phyloP scores from a whole-genome alignment of 2,888 invertebrate genomes.

The Drosophila sordidula region DNA sequence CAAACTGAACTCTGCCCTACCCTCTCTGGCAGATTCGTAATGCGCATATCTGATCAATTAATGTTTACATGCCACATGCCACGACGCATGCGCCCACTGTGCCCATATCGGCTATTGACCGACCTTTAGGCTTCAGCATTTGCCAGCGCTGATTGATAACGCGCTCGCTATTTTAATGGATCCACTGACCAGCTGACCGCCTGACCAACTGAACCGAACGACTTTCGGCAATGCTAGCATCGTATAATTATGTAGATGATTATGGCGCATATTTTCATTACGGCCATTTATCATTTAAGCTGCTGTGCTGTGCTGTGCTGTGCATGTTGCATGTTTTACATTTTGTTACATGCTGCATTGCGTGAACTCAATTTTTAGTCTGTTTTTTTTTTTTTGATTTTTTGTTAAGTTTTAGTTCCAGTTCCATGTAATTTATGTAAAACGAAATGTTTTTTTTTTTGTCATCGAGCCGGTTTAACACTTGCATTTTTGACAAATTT shows the following conservation, averaged over 20 bases:
- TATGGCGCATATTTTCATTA: constrained; percentile 54
- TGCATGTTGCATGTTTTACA: constrained; percentile 66
- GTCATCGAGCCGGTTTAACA: constrained; percentile 47
- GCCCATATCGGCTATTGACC: constrained; percentile 42
- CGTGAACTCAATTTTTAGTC: constrained; percentile 46
- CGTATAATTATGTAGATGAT: constrained; percentile 61
- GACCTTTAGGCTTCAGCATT: constrained; percentile 50
- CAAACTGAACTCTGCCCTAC: constrained; percentile 6
- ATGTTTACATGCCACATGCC: constrained; percentile 63
- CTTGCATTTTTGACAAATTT: constrained; percentile 60
- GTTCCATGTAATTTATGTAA: constrained; percentile 54
- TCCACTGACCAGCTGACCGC: constrained; percentile 7
- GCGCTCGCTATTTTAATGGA: constrained; percentile 24
- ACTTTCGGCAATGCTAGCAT: constrained; percentile 6
- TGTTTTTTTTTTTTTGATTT: neutral
- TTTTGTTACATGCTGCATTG: constrained; percentile 64
- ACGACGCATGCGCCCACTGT: constrained; percentile 16
- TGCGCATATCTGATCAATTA: constrained; percentile 74
- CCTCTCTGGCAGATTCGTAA: constrained; percentile 12
- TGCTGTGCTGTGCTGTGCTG: constrained; percentile 37
- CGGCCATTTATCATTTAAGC: constrained; percentile 62
- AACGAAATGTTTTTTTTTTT: constrained; percentile 30
- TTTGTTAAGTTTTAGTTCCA: constrained; percentile 29
- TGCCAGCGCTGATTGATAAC: constrained; percentile 48
- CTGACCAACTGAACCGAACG: constrained; percentile 15